These are phyloP conservation scores for Euglossa dilemma DNA, from an alignment of 1,140 invertebrate genomes.

Conservation along the genomic window DNA sequence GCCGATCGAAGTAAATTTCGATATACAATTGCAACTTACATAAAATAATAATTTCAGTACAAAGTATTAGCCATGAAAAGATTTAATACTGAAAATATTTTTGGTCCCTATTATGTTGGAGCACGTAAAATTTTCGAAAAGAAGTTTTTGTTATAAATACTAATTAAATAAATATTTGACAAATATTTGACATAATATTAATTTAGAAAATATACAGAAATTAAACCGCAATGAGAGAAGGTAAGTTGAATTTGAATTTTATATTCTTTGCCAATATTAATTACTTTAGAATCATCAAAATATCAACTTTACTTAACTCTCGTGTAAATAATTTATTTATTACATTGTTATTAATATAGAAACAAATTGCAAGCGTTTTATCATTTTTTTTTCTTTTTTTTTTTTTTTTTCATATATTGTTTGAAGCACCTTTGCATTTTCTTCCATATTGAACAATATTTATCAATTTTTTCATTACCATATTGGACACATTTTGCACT, in stretches of 20 bases:
- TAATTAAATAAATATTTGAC: not conserved
- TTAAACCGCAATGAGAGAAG: not conserved
- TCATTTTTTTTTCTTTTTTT: too few relatives aligned
- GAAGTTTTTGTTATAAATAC: not conserved
- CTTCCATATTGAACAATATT: not conserved
- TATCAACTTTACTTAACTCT: slow-evolving; percentile 16
- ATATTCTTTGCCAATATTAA: not conserved
- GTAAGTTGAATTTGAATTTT: not conserved
- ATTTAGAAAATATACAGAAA: slow-evolving; percentile 8
- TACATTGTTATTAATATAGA: slow-evolving; percentile 10
- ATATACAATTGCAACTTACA: slow-evolving; percentile 1
- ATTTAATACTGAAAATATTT: slow-evolving; percentile 58
- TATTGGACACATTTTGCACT: not conserved
- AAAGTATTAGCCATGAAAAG: slow-evolving; percentile 21
- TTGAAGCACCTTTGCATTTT: slow-evolving; percentile 21
- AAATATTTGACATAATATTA: not conserved
- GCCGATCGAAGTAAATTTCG: not conserved
- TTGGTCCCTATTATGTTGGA: slow-evolving; percentile 52
- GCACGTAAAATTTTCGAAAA: slow-evolving; percentile 9
- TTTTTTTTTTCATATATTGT: not conserved
- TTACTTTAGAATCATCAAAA: slow-evolving; percentile 7
- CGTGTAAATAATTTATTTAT: not conserved
- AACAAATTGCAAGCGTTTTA: slow-evolving; percentile 30
- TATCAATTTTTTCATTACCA: not conserved
- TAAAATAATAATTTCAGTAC: slow-evolving; percentile 8